Percentiles rank a stretch among this genome's conserved stretches.
These are phyloP conservation scores for Ridgeia piscesae DNA, from an alignment of 1,140 invertebrate genomes.

Conservation along the genomic window DNA sequence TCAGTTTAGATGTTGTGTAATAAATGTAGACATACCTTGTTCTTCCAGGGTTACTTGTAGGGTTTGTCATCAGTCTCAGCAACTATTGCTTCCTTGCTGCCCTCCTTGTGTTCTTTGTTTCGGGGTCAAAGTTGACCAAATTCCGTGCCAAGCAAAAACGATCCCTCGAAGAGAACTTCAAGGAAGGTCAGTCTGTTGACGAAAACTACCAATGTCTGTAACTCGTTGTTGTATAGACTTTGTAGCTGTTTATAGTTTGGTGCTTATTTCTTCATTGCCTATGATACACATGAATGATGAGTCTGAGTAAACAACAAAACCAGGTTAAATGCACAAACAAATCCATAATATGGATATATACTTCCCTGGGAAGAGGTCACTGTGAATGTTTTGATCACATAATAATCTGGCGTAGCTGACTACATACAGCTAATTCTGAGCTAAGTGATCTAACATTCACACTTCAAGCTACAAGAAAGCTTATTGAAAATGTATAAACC, in stretches of 20 bases:
- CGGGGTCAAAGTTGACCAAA: conserved; percentile 81
- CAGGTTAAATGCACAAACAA: too few species aligned
- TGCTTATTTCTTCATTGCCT: neutral
- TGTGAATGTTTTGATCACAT: too few species aligned
- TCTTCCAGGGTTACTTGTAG: conserved; percentile 69
- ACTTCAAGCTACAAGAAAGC: too few species aligned
- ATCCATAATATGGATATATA: too few species aligned
- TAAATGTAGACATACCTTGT: conserved; percentile 9
- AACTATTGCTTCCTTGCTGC: conserved; percentile 76
- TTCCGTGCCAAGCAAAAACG: conserved; percentile 71
- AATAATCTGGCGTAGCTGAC: too few species aligned
- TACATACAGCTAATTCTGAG: too few species aligned
- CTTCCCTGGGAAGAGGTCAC: too few species aligned
- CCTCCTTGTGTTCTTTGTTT: conserved; percentile 77
- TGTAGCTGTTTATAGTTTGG: neutral
- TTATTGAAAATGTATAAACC: too few species aligned
- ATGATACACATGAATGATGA: neutral
- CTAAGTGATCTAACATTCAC: too few species aligned
- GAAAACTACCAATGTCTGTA: neutral
- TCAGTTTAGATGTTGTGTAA: too few species aligned
- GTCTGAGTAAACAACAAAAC: too few species aligned
- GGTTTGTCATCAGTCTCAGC: conserved; percentile 77
- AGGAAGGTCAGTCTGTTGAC: conserved; percentile 67
- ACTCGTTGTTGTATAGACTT: neutral
- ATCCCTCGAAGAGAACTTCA: conserved; percentile 77